A percentile compares a stretch with the other conserved stretches of the same genome.
Evolutionary conservation across 2,113 vertebrate species (phyloP).

Genomic region (Mugil cephalus): DNA sequence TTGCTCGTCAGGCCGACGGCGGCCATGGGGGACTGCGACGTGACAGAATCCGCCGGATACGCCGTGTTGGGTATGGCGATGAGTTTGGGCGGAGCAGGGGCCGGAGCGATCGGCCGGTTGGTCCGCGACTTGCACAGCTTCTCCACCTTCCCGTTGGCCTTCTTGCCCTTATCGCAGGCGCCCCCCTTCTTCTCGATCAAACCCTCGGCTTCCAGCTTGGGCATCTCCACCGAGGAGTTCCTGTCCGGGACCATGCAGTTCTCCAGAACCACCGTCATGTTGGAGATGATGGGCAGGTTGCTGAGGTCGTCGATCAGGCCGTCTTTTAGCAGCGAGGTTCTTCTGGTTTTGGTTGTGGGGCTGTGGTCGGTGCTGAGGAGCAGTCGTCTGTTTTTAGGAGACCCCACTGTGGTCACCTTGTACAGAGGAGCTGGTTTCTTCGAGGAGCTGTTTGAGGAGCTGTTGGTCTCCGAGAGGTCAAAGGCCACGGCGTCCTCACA

Average conservation of each 20-base stretch:
- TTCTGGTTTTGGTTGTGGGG: slow-evolving; percentile 88
- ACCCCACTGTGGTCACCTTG: slow-evolving; percentile 87
- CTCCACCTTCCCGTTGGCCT: slow-evolving; percentile 91
- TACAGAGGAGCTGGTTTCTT: slow-evolving; percentile 90
- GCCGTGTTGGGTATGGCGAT: slow-evolving; percentile 94
- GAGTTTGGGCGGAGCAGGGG: slow-evolving; percentile 94
- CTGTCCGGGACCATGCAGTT: slow-evolving; percentile 91
- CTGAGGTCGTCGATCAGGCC: slow-evolving; percentile 89
- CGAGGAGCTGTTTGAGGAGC: slow-evolving; percentile 70
- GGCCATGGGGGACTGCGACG: slow-evolving; percentile 85
- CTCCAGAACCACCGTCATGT: slow-evolving; percentile 94
- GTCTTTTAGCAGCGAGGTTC: slow-evolving; percentile 93
- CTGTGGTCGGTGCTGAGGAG: slow-evolving; percentile 88
- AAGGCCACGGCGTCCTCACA: slow-evolving; percentile 92
- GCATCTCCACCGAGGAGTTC: slow-evolving; percentile 92
- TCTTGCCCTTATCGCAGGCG: slow-evolving; percentile 88
- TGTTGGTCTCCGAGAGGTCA: slow-evolving; percentile 89
- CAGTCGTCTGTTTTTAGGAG: slow-evolving; percentile 91
- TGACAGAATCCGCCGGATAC: slow-evolving; percentile 87
- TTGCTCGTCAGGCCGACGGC: slow-evolving; percentile 93
- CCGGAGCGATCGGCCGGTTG: slow-evolving; percentile 92
- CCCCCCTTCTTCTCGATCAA: slow-evolving; percentile 93
- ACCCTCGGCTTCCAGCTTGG: slow-evolving; percentile 96
- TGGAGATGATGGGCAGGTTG: slow-evolving; percentile 95
- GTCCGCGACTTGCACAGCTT: slow-evolving; percentile 94